Evolutionary conservation across 2,113 vertebrate genomes (phyloP), one percentile per base, ranked within the genome.

Genomic region (Leucopternis melanops): DNA sequence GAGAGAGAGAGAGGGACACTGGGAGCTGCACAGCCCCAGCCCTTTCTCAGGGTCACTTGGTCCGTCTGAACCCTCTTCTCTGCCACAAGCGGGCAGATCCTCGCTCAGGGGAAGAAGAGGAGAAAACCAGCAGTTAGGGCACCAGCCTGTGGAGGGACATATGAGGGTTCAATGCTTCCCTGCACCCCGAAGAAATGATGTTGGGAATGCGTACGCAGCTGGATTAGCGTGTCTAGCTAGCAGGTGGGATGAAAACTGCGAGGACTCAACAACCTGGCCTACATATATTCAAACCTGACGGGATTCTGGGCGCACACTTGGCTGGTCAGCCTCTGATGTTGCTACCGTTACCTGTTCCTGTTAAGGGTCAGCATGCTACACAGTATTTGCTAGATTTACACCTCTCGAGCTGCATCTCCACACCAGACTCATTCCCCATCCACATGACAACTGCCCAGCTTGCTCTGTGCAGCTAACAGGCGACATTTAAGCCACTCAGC

Each of bases 201-300:
- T 15, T 9, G 52, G 55, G 69, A 27, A 27, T 0, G 49, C 22
- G 9, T 0, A 4, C 7, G 3, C 6, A 40, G 50, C 63, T 15
- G 49, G 34, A 23, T 29, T 8, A 54, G 74, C 17, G 0, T 0
- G 15, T 29, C 59, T 12, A 40, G 50, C 52, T 10, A 44, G 59
- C 72, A 72, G 52, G 18, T 10, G 81, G 20, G 67, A 23, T 6
- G 63, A 17, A 32, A 75, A 42, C 34, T 22, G 36, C 0, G 0
- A 54, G 45, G 80, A 40, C 5, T 34, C 19, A 36, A 26, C 5
- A 75, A n/a, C 34, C 44, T 42, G 82, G 57, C 5, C 5, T 6
- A 1, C 1, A 8, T 3, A 2, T 22, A 8, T 7, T 13, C 34
- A 57, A 0, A 27, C 8, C 58, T 18, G 49, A 1, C 2, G 62